phyloP scores from a whole-genome alignment of 2,888 invertebrate genomes.

The Hylaea fasciaria region DNA sequence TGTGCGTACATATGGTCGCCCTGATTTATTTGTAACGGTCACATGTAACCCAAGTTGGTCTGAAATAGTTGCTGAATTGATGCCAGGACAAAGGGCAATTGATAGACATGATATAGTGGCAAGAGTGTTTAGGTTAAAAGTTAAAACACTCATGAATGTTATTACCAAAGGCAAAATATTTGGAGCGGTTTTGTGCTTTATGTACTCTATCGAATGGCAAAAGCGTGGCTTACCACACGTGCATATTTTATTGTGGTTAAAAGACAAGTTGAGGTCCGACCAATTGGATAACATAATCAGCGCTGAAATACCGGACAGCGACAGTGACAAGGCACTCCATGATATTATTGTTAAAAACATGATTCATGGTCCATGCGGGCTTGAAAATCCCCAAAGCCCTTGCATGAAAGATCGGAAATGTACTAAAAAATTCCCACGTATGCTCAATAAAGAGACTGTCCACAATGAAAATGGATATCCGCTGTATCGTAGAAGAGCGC shows the following conservation, averaged over 20 bases:
- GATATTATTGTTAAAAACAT: conserved; percentile 44
- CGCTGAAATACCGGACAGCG: conserved; percentile 45
- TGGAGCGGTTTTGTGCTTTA: conserved; percentile 41
- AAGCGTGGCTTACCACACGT: conserved; percentile 43
- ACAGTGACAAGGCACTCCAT: conserved; percentile 29
- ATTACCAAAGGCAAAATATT: conserved; percentile 40
- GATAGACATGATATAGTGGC: conserved; percentile 8
- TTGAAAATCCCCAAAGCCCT: conserved; percentile 35
- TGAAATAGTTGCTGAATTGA: conserved; percentile 39
- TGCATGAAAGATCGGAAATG: conserved; percentile 43
- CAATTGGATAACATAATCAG: conserved; percentile 44
- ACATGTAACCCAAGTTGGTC: conserved; percentile 41
- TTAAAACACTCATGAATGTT: conserved; percentile 2
- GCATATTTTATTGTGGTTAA: conserved; percentile 44
- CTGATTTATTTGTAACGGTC: conserved; percentile 43
- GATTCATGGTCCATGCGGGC: conserved; percentile 49
- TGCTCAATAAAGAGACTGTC: conserved; percentile 36
- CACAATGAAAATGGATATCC: conserved; percentile 45
- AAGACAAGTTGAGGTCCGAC: conserved; percentile 35
- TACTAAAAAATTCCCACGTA: conserved; percentile 44
- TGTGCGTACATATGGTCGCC: too few relatives aligned
- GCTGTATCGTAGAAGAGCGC: conserved; percentile 43
- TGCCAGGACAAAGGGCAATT: conserved; percentile 11
- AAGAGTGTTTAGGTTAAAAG: background rate
- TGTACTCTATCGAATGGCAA: conserved; percentile 45